phyloP scores from a whole-genome alignment of 1,140 invertebrate species.

The Chironomus striatipennis region DNA sequence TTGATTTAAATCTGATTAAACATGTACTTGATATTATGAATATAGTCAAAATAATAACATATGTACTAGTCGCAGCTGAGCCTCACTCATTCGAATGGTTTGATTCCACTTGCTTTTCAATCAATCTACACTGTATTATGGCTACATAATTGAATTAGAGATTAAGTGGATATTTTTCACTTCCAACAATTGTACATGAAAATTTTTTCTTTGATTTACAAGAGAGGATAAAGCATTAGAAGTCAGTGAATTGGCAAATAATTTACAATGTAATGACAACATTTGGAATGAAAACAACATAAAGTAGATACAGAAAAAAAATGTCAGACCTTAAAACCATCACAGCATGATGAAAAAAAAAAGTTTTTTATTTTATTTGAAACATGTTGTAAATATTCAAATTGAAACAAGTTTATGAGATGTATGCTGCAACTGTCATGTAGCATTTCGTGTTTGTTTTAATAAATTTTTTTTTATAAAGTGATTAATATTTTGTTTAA shows the following conservation, averaged over 20 bases:
- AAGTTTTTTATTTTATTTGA: too few species aligned
- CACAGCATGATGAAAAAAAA: too few species aligned
- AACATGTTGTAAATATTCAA: too few species aligned
- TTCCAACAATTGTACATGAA: background rate
- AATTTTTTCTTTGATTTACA: background rate
- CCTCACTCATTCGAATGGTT: too few species aligned
- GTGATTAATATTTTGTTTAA: too few species aligned
- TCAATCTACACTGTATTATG: constrained; percentile 2
- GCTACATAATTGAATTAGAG: background rate
- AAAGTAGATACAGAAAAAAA: background rate
- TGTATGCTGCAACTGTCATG: too few species aligned
- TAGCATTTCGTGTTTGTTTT: too few species aligned
- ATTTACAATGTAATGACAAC: background rate
- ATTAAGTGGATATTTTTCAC: constrained; percentile 1
- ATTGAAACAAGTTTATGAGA: too few species aligned
- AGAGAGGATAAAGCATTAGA: too few species aligned
- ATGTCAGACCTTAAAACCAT: too few species aligned
- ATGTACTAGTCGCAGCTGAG: too few species aligned
- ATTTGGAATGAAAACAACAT: background rate
- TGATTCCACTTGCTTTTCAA: background rate
- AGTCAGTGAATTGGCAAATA: background rate
- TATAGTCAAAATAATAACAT: background rate
- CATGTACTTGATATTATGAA: background rate
- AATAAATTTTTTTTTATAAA: too few species aligned
- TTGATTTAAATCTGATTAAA: background rate